Evolutionary conservation across 2,113 vertebrate genomes (phyloP).

Genomic region (Accipiter virgatus): DNA sequence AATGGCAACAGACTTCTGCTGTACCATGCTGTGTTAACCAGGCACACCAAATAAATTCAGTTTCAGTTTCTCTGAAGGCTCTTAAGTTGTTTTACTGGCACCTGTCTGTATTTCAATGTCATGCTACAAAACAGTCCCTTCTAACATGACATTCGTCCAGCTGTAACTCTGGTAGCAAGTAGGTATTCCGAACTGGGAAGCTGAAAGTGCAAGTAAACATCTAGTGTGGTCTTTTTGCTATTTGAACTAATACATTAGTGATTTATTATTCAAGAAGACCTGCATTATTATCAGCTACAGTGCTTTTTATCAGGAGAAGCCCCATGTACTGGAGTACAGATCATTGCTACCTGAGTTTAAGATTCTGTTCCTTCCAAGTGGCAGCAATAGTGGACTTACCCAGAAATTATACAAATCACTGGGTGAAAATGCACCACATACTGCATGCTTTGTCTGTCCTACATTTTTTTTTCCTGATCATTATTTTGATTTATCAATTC

Average conservation of each 20-base stretch:
- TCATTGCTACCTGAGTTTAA: not conserved
- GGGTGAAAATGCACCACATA: not conserved
- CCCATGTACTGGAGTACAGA: not conserved
- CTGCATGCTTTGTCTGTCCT: not conserved
- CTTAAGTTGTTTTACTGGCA: constrained; percentile 9
- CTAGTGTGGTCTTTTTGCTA: not conserved
- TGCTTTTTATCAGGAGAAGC: not conserved
- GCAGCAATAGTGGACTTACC: not conserved
- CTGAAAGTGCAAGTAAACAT: not conserved
- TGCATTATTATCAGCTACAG: not conserved
- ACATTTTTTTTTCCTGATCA: not conserved
- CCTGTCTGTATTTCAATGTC: not conserved
- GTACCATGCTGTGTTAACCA: not conserved
- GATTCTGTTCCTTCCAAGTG: not conserved
- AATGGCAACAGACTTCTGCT: not conserved
- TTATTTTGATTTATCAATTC: not conserved
- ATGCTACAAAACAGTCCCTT: not conserved
- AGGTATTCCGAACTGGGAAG: not conserved
- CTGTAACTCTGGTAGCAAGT: not conserved
- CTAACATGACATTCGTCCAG: not conserved
- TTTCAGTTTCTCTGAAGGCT: not conserved
- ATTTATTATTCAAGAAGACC: not conserved
- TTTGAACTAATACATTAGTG: not conserved
- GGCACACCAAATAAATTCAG: not conserved
- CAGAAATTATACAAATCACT: not conserved